These are phyloP conservation scores for Chloebia gouldiae DNA, from an alignment of 2,113 vertebrate genomes.

Conservation along the genomic window DNA sequence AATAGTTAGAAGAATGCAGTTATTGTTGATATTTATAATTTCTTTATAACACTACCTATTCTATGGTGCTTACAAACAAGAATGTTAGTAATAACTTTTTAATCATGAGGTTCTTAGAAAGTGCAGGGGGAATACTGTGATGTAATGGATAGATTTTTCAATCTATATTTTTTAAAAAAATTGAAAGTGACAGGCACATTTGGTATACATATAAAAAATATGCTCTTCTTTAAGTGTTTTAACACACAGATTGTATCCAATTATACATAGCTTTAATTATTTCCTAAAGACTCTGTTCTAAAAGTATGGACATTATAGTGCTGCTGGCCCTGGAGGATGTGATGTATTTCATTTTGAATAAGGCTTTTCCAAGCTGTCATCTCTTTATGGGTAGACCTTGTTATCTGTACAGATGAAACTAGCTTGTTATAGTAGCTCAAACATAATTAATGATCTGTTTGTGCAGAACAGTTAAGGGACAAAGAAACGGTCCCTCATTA, in stretches of 20 bases:
- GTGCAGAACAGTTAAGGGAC: neutral
- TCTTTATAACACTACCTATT: neutral
- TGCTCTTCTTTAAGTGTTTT: neutral
- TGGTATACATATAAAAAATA: neutral
- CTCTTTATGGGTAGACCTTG: neutral
- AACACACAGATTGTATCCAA: neutral
- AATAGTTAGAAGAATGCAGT: neutral
- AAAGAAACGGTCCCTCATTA: neutral
- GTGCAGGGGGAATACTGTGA: neutral
- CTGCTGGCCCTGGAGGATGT: neutral
- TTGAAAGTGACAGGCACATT: neutral
- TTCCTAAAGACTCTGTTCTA: neutral
- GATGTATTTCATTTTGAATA: neutral
- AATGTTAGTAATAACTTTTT: neutral
- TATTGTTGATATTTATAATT: neutral
- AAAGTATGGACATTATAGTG: neutral
- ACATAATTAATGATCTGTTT: conserved; percentile 8
- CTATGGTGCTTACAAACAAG: neutral
- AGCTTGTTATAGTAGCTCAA: neutral
- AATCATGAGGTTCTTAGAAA: neutral
- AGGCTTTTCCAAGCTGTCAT: neutral
- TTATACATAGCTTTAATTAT: neutral
- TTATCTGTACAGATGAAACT: neutral
- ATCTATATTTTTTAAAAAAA: neutral
- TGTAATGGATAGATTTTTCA: neutral